Evolutionary conservation across 2,113 vertebrate genomes (phyloP), one percentile per base, ranked within the genome.

Genomic region (Plecturocebus donacophilus): DNA sequence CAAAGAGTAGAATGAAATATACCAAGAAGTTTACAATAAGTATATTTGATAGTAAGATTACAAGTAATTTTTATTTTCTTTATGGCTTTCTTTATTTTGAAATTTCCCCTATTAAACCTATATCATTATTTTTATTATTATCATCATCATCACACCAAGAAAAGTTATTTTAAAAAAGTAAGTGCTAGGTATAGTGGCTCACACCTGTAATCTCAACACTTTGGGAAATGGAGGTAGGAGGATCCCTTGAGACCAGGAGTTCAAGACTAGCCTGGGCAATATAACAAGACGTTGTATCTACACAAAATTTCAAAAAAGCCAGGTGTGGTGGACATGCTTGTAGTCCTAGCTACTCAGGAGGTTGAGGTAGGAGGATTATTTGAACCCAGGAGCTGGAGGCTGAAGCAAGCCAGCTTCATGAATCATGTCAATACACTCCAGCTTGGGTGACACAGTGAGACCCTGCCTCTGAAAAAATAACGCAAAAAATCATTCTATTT

Each of bases 1-100:
- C 12, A 70, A 42, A 77, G 17, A 87, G 35, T 42, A 42, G 35
- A 42, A 66, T 64, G 32, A 95, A 91, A 47, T 54, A 70, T 16
- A 71, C 12, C 6, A 38, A 92, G 73, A 91, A 79, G 47, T 73
- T 88, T 47, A 52, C 61, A 70, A 58, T 58, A 19, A 40, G 76
- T 94, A 10, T 71, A 61, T 76, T 76, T 89, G 82, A 58, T 54
- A 56, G 23, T 47, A n/a, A 77, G 27, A 86, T 61, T 61, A 42
- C 27, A 84, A 84, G 30, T 25, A 82, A 49, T 87, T 93, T 95
- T 95, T 83, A 40, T 56, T 70, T 93, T 77, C 76, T 45, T 56
- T 75, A n/a, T 66, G 19, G 1, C 19, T 66, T 64, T 45, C 47
- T 94, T 86, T 23, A 47, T 70, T 45, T 86, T 42, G 47, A 90